A percentile compares a stretch with the other conserved stretches of the same genome.
phyloP scores from a whole-genome alignment of 2,113 vertebrate genomes.

The Oncorhynchus kisutch region DNA sequence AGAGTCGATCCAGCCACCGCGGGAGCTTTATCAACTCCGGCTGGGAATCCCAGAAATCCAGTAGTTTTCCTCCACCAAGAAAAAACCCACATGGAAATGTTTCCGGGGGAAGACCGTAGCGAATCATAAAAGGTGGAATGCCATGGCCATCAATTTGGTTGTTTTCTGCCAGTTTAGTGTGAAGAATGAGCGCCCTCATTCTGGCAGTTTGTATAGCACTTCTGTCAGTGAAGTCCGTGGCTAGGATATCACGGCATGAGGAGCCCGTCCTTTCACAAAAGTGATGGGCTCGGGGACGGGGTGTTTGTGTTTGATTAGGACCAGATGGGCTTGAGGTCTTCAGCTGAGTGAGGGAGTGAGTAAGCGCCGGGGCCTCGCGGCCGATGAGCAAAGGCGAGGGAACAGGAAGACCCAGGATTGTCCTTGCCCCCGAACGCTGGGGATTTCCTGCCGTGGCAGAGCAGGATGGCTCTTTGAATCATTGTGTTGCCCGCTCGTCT shows the following conservation, averaged over 20 bases:
- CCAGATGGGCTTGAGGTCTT: background rate
- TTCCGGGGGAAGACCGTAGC: slow-evolving; percentile 39
- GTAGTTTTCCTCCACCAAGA: slow-evolving; percentile 11
- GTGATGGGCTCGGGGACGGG: slow-evolving; percentile 5
- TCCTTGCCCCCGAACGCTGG: slow-evolving; percentile 9
- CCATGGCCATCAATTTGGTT: slow-evolving; percentile 34
- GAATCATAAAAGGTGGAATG: slow-evolving; percentile 47
- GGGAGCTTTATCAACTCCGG: slow-evolving; percentile 61
- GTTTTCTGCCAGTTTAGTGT: slow-evolving; percentile 37
- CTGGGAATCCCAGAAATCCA: slow-evolving; percentile 38
- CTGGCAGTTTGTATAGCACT: slow-evolving; percentile 29
- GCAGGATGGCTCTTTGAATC: slow-evolving; percentile 43
- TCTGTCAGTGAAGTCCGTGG: slow-evolving; percentile 13
- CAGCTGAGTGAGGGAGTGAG: background rate
- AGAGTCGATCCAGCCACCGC: slow-evolving; percentile 39
- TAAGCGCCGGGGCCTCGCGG: background rate
- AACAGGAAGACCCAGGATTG: slow-evolving; percentile 20
- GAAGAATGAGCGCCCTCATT: slow-evolving; percentile 10
- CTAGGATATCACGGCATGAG: slow-evolving; percentile 17
- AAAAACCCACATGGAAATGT: slow-evolving; percentile 28
- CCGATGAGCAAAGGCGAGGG: slow-evolving; percentile 13
- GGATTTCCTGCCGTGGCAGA: slow-evolving; percentile 51
- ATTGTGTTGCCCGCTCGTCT: slow-evolving; percentile 20
- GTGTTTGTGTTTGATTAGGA: slow-evolving; percentile 24
- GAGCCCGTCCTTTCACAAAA: background rate